Base-by-base conservation (phyloP, 1,140 invertebrate species). In the Ladona fulva region DNA sequence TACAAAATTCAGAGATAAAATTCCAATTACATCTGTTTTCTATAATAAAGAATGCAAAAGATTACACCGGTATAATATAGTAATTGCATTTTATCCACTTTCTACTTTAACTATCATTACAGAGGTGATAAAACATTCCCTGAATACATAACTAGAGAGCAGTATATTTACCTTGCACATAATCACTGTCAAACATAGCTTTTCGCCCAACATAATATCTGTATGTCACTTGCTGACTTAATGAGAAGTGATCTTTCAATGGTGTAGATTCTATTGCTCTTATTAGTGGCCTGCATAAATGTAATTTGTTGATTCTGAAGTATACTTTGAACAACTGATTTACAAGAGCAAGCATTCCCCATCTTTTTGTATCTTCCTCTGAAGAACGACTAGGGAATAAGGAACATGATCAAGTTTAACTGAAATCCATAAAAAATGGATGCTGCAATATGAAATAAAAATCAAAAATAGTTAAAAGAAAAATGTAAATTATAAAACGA, bases 291-390 rank as follows among this genome's bases (percentile, higher is more conserved):
- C 97, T 99, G 84, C 97, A 98, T 42, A 99, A 86, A 88, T 99
- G 96, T 5, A 99, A 84, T 85, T 98, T 98, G 84, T 99, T 99
- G 52, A 98, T 98, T 80, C 93, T 90, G 83, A 99, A 99, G 85
- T 99, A 99, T 5, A 99, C 95, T 88, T 99, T 99, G 78, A 99
- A 94, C 14, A 99, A 87, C 84, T 99, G 97, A 87, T 99, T 99
- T 0, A 98, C 95, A 66, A 99, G 86, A 81, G 93, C 92, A 81
- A 99, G 86, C 95, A 99, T 99, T 79, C 97, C 97, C 88, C 96
- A 92, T 83, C 95, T 90, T 86, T 99, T 99, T 0, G 96, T 96
- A 76, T 96, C 93, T 79, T 94, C 90, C 80, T 95, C 93, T 0
- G 94, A 91, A 24, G 94, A 90, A 76, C 93, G 89, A 81, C 88